Evolutionary conservation across 2,888 invertebrate species (phyloP), one percentile per base, ranked within the genome.

Genomic region (Onchidella celtica): DNA sequence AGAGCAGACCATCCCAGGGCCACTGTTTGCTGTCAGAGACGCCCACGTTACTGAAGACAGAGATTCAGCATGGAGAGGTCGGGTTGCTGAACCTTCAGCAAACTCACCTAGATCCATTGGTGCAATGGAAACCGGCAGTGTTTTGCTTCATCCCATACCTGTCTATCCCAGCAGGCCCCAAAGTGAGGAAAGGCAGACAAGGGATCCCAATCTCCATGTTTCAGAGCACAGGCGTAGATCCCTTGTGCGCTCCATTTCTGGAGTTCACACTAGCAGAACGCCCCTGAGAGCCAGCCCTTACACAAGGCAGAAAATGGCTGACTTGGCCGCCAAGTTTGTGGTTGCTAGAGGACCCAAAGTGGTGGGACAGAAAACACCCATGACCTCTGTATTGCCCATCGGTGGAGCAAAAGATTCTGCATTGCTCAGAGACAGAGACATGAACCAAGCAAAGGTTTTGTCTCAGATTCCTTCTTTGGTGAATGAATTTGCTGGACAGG

Each of bases 281-380:
- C 61, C 72, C 17, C n/a, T 72, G 11, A 66, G 81, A 2, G 74
- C 69, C 36, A 61, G 47, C n/a, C 81, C 81, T 3, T 81, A 81
- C 63, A 32, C 59, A n/a, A 81, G 65, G 29, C 57, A 73, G 24
- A 79, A 59, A 69, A 59, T 81, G n/a, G 69, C 65, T 17, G 81
- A 81, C 4, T 34, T 81, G 1, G 75, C 81, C 6, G 57, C 68
- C n/a, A 81, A 84, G 36, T 75, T 78, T 57, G 57, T 83, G 14
- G 80, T 77, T 24, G 69, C 73, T 0, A 68, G 73, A 73, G 81
- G 82, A 34, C 36, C 63, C 3, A 11, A 63, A 4, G 1, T 65
- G 17, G 38, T 65, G 29, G 40, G 59, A 65, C 29, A 40, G 6
- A 61, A 47, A 61, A n/a, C n/a, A n/a, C n/a, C n/a, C n/a, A n/a